Evolutionary conservation across 2,113 vertebrate genomes (phyloP), one percentile per base, ranked within the genome.

Genomic region (Chlorodrepanis virens): DNA sequence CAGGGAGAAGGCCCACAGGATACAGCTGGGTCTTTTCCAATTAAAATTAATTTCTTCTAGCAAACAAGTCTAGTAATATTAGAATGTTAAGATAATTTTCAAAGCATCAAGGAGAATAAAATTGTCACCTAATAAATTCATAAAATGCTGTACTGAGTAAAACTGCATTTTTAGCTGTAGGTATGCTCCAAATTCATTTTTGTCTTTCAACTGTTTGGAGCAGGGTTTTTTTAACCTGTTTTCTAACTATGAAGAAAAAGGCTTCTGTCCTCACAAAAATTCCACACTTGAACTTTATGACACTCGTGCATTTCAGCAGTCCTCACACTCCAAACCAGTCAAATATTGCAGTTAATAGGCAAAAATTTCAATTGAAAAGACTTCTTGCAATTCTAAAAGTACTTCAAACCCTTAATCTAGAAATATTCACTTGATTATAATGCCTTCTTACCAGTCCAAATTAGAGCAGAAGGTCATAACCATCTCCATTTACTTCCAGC

Each of bases 171-270:
- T 78, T 37, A 79, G 28, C 9, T 35, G 18, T 39, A 42, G 21
- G 10, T 27, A 10, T 10, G 5, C 4, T 57, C 23, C 17, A 76
- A 59, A 42, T 25, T n/a, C 0, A 19, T 44, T 49, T 82, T 74
- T 53, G 9, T 44, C 31, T 47, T 47, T 37, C 31, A 57, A 57
- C 18, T n/a, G 3, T 42, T 77, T 57, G 19, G 18, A 82, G 57
- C 4, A 17, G 8, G 5, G 6, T 11, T n/a, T 54, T 40, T 19
- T 2, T 8, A 35, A 35, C 10, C 37, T 6, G 0, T 40, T 37
- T 68, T 57, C 33, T 35, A 59, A 20, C 21, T 15, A 40, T 7
- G 4, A 65, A 69, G 15, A 69, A 2, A 69, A 65, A 65, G 12
- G 5, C 49, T 80, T 54, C 40, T 50, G 23, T 60, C 33, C 40